Evolutionary conservation across 1,140 invertebrate genomes (phyloP).

Genomic region (Drosophila neocordata): DNA sequence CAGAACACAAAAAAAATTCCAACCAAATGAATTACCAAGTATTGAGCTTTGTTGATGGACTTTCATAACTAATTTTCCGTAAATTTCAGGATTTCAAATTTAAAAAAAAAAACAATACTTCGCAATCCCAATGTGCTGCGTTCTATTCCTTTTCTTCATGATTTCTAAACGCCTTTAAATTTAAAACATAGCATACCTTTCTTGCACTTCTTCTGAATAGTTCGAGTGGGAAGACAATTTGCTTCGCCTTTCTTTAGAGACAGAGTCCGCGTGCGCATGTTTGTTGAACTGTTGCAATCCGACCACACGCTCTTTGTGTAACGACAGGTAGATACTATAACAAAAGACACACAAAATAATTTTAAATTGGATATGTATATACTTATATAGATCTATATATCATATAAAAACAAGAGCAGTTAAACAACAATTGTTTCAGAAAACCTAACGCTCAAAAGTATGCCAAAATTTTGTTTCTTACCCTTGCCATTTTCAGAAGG

Average conservation of each 20-base stretch:
- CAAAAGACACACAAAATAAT: no score
- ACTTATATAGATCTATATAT: no score
- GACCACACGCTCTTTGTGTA: slow-evolving; percentile 93
- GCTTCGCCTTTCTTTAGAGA: slow-evolving; percentile 92
- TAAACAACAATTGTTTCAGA: not conserved
- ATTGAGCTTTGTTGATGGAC: no score
- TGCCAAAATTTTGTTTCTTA: not conserved
- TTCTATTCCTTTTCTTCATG: not conserved
- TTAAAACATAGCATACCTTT: slow-evolving; percentile 86
- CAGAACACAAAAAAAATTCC: not conserved
- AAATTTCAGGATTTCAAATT: no score
- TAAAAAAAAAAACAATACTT: no score
- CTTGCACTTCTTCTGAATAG: slow-evolving; percentile 94
- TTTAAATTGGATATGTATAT: slow-evolving; percentile 14
- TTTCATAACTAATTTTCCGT: no score
- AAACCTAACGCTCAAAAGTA: slow-evolving; percentile 5
- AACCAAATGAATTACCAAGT: no score
- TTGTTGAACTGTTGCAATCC: slow-evolving; percentile 91
- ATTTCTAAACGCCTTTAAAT: not conserved
- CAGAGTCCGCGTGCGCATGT: slow-evolving; percentile 89
- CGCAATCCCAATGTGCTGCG: no score
- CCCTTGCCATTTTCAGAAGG: slow-evolving; percentile 40
- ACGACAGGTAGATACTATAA: slow-evolving; percentile 86
- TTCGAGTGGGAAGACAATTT: slow-evolving; percentile 90
- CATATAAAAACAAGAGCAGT: not conserved